phyloP scores from a whole-genome alignment of 2,797 vertebrate species.

The Spinus pinus region DNA sequence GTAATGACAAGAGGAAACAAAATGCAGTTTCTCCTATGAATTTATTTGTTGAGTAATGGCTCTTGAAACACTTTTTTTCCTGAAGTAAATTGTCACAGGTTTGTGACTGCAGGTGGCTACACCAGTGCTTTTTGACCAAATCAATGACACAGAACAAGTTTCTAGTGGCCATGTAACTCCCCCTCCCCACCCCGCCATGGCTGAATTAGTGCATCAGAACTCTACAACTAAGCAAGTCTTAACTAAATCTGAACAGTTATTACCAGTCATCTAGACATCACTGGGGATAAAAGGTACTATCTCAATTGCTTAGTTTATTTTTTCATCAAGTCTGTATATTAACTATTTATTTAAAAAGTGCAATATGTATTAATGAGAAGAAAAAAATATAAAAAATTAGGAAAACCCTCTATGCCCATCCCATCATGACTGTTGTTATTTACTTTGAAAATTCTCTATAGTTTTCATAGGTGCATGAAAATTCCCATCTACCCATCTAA shows the following conservation, averaged over 20 bases:
- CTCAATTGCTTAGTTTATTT: neutral
- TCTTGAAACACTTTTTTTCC: neutral
- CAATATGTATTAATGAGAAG: neutral
- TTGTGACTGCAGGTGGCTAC: neutral
- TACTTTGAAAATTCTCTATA: neutral
- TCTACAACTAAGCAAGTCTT: neutral
- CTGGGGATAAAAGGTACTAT: neutral
- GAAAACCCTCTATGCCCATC: neutral
- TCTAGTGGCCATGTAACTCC: neutral
- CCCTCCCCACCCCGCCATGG: accelerated
- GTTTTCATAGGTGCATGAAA: neutral
- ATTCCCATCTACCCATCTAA: neutral
- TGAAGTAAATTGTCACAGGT: neutral
- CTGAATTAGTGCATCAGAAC: neutral
- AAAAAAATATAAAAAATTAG: neutral
- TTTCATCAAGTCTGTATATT: neutral
- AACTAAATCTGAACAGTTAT: neutral
- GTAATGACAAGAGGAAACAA: neutral
- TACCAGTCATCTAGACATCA: neutral
- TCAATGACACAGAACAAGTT: neutral
- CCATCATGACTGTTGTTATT: neutral
- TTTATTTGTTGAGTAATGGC: neutral
- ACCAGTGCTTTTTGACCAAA: neutral
- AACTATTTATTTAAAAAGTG: neutral
- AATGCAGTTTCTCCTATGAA: neutral